These are phyloP conservation scores for Nowickia ferox DNA, from an alignment of 2,888 invertebrate genomes.

Conservation along the genomic window DNA sequence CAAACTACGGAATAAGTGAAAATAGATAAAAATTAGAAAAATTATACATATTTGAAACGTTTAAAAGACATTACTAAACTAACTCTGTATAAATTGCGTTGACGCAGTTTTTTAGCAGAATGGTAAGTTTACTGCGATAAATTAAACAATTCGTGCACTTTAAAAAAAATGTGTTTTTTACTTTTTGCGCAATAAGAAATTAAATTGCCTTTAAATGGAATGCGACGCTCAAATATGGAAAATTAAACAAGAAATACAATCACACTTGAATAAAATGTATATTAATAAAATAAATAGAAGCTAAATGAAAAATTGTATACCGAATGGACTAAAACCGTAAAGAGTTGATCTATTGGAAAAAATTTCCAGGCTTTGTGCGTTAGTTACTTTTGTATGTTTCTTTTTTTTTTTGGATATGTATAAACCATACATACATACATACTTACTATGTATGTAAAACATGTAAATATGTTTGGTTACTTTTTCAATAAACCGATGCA, in stretches of 20 bases:
- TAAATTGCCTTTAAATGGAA: conserved; percentile 24
- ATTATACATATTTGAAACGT: conserved; percentile 6
- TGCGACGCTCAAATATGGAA: neutral
- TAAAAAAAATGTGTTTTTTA: conserved; percentile 22
- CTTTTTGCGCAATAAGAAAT: conserved; percentile 65
- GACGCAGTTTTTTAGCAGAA: conserved; percentile 44
- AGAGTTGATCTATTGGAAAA: neutral
- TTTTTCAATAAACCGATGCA: too few species aligned
- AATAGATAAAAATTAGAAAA: conserved; percentile 3
- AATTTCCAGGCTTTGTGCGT: neutral
- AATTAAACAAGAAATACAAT: conserved; percentile 14
- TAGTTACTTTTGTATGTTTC: too few species aligned
- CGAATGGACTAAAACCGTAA: neutral
- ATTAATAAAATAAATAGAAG: neutral
- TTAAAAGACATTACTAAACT: neutral
- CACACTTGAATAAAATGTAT: neutral
- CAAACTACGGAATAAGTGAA: conserved; percentile 14
- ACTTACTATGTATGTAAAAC: neutral
- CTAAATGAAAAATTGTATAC: neutral
- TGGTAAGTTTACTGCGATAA: neutral
- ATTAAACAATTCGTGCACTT: neutral
- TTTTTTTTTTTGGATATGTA: too few species aligned
- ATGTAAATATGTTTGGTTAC: too few species aligned
- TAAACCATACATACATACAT: neutral
- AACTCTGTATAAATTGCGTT: conserved; percentile 11